These are phyloP conservation scores for Drosophila paranaensis DNA, from an alignment of 2,888 invertebrate genomes.

Conservation along the genomic window DNA sequence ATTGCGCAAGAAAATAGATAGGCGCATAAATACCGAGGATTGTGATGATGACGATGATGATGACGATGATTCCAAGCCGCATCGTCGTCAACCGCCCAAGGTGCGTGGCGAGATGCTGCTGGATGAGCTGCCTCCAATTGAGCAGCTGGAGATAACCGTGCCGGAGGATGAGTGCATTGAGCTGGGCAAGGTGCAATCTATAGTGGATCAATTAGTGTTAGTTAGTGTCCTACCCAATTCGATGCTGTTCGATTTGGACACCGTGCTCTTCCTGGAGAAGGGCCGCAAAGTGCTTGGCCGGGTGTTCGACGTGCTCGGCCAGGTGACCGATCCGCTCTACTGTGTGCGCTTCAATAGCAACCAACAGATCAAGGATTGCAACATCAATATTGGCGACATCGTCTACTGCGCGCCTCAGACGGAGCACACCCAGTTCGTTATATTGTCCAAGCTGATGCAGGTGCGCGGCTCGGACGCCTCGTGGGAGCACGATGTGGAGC, in stretches of 20 bases:
- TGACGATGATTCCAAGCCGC: slow-evolving; percentile 50
- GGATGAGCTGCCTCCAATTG: slow-evolving; percentile 92
- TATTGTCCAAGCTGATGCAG: slow-evolving; percentile 90
- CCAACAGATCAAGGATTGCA: slow-evolving; percentile 90
- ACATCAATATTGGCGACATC: slow-evolving; percentile 88
- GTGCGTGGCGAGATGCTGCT: slow-evolving; percentile 84
- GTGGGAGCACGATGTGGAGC: slow-evolving; percentile 93
- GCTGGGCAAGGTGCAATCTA: slow-evolving; percentile 89
- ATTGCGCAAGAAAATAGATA: slow-evolving; percentile 75
- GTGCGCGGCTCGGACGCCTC: slow-evolving; percentile 95
- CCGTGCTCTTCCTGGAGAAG: slow-evolving; percentile 93
- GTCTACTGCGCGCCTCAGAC: slow-evolving; percentile 94
- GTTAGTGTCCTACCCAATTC: slow-evolving; percentile 88
- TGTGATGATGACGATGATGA: slow-evolving; percentile 77
- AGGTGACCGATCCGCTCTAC: slow-evolving; percentile 93
- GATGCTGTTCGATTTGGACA: slow-evolving; percentile 93
- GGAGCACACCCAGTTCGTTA: slow-evolving; percentile 90
- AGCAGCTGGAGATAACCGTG: slow-evolving; percentile 92
- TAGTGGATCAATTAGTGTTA: slow-evolving; percentile 91
- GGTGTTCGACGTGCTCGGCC: slow-evolving; percentile 97
- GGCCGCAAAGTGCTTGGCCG: slow-evolving; percentile 89
- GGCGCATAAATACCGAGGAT: slow-evolving; percentile 66
- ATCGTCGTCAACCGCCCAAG: slow-evolving; percentile 71
- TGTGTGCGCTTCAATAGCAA: slow-evolving; percentile 94
- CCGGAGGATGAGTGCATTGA: slow-evolving; percentile 90